A percentile compares a stretch with the other conserved stretches of the same genome.
Conservation (phyloP, 2,888 invertebrate genomes). For the Xestia xanthographa region DNA sequence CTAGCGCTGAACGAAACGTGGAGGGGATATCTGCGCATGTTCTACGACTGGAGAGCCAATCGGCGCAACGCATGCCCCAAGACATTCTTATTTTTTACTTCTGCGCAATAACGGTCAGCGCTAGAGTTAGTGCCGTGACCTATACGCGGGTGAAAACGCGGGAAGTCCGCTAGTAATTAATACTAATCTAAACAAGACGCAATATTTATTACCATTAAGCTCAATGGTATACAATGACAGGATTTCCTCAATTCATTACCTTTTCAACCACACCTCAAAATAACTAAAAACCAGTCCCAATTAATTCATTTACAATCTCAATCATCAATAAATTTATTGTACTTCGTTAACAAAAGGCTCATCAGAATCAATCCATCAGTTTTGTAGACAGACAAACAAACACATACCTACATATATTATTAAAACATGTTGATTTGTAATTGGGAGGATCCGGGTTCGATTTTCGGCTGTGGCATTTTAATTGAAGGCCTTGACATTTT, state of each 20-base stretch:
- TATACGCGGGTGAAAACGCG: too few relatives aligned
- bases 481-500: slow-evolving; percentile 59
- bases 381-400: slow-evolving; percentile 40
- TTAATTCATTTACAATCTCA: slow-evolving; percentile 27
- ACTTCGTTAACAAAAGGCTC: slow-evolving; percentile 17
- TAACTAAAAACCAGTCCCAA: neutral
- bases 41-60: too few relatives aligned
- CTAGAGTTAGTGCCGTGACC: too few relatives aligned
- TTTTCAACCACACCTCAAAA: neutral
- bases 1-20: too few relatives aligned
- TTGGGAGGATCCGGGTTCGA: slow-evolving; percentile 58
- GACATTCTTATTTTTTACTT: too few relatives aligned
- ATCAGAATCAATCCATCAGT: slow-evolving; percentile 38
- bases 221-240: neutral
- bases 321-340: slow-evolving; percentile 3
- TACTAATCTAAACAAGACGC: neutral
- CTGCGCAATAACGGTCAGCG: too few relatives aligned
- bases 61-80: too few relatives aligned
- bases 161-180: too few relatives aligned
- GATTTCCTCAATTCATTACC: slow-evolving; percentile 8
- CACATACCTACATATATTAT: slow-evolving; percentile 29
- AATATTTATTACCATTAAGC: neutral
- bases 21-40: too few relatives aligned
- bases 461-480: slow-evolving; percentile 40
- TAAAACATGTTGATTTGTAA: slow-evolving; percentile 47